A percentile compares a stretch with the other conserved stretches of the same genome.
Evolutionary conservation across 2,113 vertebrate genomes (phyloP).

Genomic region (Rhinolophus ferrumequinum): DNA sequence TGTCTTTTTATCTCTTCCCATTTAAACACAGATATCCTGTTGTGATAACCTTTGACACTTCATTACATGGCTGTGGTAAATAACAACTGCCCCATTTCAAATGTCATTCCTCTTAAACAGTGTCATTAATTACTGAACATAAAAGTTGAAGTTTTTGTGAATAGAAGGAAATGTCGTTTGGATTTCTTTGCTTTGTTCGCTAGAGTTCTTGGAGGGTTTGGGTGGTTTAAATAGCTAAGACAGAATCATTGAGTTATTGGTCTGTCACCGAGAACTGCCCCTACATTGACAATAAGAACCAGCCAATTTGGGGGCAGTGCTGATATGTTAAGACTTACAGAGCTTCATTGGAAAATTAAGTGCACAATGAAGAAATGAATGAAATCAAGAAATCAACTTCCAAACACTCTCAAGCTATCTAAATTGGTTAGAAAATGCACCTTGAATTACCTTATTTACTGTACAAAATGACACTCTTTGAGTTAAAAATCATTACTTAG

Average conservation of each 20-base stretch:
- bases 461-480: background rate
- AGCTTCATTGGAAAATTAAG: background rate
- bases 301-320: background rate
- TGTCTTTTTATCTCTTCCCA: conserved; percentile 46
- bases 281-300: conserved; percentile 66
- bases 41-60: conserved; percentile 69
- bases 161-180: conserved; percentile 79
- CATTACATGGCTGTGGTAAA: conserved; percentile 5
- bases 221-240: conserved; percentile 54
- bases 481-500: background rate
- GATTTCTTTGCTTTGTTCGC: conserved; percentile 72
- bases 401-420: background rate
- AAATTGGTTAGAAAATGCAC: background rate
- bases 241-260: background rate
- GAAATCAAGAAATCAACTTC: conserved; percentile 9
- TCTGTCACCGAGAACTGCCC: conserved; percentile 64
- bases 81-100: conserved; percentile 58
- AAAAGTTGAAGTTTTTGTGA: conserved; percentile 60
- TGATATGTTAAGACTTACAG: background rate
- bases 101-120: conserved; percentile 22
- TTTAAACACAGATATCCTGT: conserved; percentile 75
- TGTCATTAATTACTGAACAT: conserved; percentile 68
- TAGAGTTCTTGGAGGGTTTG: conserved; percentile 65
- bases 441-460: background rate
- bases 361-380: background rate